These are phyloP conservation scores for Pandion haliaetus DNA, from an alignment of 2,113 vertebrate genomes.

Conservation along the genomic window DNA sequence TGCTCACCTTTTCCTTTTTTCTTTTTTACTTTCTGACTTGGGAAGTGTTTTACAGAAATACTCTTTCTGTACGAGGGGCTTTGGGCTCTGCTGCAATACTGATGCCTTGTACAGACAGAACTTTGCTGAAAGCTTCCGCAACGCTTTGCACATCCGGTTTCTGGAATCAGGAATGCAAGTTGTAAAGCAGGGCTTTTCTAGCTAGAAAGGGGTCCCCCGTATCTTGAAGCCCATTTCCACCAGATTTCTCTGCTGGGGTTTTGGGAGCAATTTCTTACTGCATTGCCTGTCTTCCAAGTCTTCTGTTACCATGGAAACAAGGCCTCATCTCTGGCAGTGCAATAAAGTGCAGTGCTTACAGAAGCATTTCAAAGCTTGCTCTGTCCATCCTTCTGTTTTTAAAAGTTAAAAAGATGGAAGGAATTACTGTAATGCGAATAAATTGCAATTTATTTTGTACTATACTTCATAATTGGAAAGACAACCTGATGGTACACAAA, in stretches of 20 bases:
- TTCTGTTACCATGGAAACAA: background rate
- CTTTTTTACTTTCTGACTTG: background rate
- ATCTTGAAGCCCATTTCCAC: background rate
- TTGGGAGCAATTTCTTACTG: background rate
- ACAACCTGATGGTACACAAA: background rate
- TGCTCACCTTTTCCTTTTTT: background rate
- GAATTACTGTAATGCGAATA: background rate
- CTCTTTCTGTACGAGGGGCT: background rate
- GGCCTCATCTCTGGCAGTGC: background rate
- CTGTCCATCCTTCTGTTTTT: background rate
- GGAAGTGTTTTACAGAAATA: background rate
- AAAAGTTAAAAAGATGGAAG: background rate
- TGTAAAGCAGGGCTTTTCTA: background rate
- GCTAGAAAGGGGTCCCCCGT: background rate
- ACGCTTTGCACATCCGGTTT: rapidly evolving
- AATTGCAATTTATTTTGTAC: background rate
- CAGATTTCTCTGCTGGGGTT: background rate
- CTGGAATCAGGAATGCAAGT: background rate
- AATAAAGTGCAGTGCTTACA: background rate
- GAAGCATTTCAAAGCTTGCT: background rate
- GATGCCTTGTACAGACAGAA: background rate
- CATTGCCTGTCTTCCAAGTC: background rate
- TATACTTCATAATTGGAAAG: background rate
- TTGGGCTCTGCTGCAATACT: background rate
- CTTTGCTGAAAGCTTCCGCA: background rate